Base-by-base conservation (phyloP, 2,888 invertebrate genomes). In the Hydrotaea diabolus region DNA sequence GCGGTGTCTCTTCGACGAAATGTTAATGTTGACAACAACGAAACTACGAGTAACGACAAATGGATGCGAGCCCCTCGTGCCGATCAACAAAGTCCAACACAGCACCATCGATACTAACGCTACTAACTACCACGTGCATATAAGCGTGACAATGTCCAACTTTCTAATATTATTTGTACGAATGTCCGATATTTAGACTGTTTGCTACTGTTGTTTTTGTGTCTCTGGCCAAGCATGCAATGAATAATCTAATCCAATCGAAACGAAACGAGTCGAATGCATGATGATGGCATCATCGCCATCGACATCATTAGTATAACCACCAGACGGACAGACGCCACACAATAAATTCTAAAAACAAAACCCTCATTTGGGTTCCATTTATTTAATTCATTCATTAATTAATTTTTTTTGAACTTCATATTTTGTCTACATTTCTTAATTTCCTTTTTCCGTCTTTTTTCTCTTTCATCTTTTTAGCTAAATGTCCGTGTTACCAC, bases 401-500 rank as follows among this genome's bases (percentile, higher is more conserved):
- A n/a, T 8, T 8, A 55, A 55, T 23, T 21, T 55, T 21, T 55
- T 55, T 55, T 19, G 5, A 55, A 53, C 2, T 55, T 55, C 5
- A 1, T 59, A 13, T 1, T 59, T 23, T 23, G 17, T 36, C 59
- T 64, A 55, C 1, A 39, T 46, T 23, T 66, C 39, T 59, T 55
- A 23, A 57, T 78, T 55, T 23, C 66, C 39, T 13, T 80, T 31
- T 64, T 64, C 75, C 77, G 66, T 80, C n/a, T 55, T 17, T 64
- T 87, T 84, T n/a, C n/a, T n/a, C n/a, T n/a, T n/a, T n/a, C 31
- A 87, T 88, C 87, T 88, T 79, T 87, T 93, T 93, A 98, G 97
- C 97, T 99, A 95, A 99, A 99, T 95, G 99, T 99, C 93, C 97
- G 99, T 93, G 99, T 99, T 94, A 99, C 98, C 93, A 99, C 99